Base-by-base conservation (phyloP, 2,797 vertebrate species). In the Oreochromis grahami region DNA sequence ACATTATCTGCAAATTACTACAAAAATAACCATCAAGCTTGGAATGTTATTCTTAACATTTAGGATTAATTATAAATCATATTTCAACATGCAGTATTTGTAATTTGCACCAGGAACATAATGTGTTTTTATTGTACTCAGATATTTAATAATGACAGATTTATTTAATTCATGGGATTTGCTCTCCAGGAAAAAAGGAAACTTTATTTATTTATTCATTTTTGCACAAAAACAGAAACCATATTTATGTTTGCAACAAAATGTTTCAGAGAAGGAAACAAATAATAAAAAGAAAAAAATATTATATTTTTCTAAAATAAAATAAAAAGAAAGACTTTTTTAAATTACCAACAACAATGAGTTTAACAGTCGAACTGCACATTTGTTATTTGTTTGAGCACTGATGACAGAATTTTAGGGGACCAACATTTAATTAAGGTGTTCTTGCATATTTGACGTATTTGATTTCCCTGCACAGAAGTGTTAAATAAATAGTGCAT, bases 111-210 rank as follows among this genome's bases (percentile, higher is more conserved):
- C 58, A 21, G 19, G 34, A 38, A 41, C 12, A 38, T 65, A 50
- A n/a, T 19, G 17, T 50, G 45, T 50, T 74, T 50, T 48, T 50
- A 19, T 13, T 65, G 1, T 13, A 24, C 26, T 74, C 45, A 32
- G 4, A 50, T n/a, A 50, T 50, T 50, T 74, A 32, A 19, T n/a
- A 32, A 74, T 74, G 43, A 74, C 70, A 50, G 43, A 0, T 50
- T 19, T 29, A 74, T 74, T 74, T 19, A n/a, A 50, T 32, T 74
- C 5, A 8, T 32, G 14, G 14, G 15, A 45, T 45, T 10, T 72
- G 41, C 2, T 68, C 21, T 24, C 19, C 0, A 14, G 24, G 43
- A 3, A 19, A 72, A 26, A 72, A 29, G 1, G 0, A 48, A 72
- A 29, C 43, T 19, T 29, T 19, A 14, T 48, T 17, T n/a, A 70